These are phyloP conservation scores for Eupithecia dodoneata DNA, from an alignment of 2,888 invertebrate species.

Conservation along the genomic window DNA sequence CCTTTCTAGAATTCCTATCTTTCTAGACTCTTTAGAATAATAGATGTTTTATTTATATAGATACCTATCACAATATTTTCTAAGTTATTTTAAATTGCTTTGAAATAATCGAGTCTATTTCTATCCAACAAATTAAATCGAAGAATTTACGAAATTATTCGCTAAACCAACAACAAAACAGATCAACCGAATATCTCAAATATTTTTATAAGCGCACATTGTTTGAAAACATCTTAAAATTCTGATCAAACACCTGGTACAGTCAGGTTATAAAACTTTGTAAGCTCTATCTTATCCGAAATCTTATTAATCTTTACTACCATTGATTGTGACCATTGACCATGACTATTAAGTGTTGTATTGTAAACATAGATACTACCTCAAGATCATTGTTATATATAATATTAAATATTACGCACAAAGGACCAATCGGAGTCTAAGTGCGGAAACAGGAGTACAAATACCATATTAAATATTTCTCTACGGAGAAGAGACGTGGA, in stretches of 20 bases:
- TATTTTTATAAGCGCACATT: conserved; percentile 55
- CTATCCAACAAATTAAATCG: neutral
- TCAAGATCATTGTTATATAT: neutral
- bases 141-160: conserved; percentile 34
- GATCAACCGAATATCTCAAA: conserved; percentile 43
- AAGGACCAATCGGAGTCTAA: no score
- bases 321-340: neutral
- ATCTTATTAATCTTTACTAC: neutral
- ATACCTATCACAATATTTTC: no score
- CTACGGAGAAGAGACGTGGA: no score
- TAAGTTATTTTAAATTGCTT: neutral
- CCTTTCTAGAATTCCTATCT: no score
- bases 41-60: no score
- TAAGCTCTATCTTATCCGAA: neutral
- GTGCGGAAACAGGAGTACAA: no score
- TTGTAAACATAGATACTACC: neutral
- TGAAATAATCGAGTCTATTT: neutral
- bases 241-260: conserved; percentile 51
- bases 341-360: neutral
- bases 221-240: conserved; percentile 57
- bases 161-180: conserved; percentile 37
- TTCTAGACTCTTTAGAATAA: no score
- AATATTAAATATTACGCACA: no score
- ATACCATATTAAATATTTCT: no score
- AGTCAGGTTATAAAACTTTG: conserved; percentile 1